Evolutionary conservation across 2,888 invertebrate genomes (phyloP).

Genomic region (Drosophila putrida): DNA sequence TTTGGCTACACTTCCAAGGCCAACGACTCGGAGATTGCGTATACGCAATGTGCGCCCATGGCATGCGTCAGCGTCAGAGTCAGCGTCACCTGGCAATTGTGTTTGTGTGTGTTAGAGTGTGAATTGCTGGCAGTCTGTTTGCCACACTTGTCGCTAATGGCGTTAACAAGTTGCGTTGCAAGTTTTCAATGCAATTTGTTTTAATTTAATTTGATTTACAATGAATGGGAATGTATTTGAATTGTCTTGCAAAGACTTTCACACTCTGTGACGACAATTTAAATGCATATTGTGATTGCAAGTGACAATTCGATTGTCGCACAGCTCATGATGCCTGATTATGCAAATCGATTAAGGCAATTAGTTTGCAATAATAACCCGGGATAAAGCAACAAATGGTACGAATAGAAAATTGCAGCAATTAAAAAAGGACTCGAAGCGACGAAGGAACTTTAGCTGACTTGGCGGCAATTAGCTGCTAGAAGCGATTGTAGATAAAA

Average conservation of each 20-base stretch:
- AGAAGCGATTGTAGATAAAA: constrained; percentile 8
- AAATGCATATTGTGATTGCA: constrained; percentile 42
- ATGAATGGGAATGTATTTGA: constrained; percentile 41
- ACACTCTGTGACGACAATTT: constrained; percentile 54
- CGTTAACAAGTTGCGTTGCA: constrained; percentile 59
- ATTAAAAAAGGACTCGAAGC: constrained; percentile 6
- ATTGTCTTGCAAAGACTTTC: constrained; percentile 59
- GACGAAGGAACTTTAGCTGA: constrained; percentile 6
- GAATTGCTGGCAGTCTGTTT: constrained; percentile 45
- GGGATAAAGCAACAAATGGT: constrained; percentile 21
- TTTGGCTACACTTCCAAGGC: constrained; percentile 47
- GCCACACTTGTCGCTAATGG: constrained; percentile 65
- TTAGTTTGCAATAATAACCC: constrained; percentile 42
- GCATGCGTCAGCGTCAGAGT: constrained; percentile 56
- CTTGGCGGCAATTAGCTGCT: constrained; percentile 42
- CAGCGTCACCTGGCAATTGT: constrained; percentile 33
- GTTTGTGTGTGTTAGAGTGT: constrained; percentile 1
- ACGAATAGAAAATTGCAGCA: constrained; percentile 13
- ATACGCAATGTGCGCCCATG: constrained; percentile 63
- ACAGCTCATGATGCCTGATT: constrained; percentile 41
- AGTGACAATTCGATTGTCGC: constrained; percentile 49
- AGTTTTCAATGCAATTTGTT: constrained; percentile 46
- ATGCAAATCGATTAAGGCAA: constrained; percentile 62
- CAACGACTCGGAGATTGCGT: constrained; percentile 63
- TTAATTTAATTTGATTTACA: constrained; percentile 46